A percentile compares a stretch with the other conserved stretches of the same genome.
Evolutionary conservation across 2,888 invertebrate genomes (phyloP).

Genomic region (Drosophila borborema): DNA sequence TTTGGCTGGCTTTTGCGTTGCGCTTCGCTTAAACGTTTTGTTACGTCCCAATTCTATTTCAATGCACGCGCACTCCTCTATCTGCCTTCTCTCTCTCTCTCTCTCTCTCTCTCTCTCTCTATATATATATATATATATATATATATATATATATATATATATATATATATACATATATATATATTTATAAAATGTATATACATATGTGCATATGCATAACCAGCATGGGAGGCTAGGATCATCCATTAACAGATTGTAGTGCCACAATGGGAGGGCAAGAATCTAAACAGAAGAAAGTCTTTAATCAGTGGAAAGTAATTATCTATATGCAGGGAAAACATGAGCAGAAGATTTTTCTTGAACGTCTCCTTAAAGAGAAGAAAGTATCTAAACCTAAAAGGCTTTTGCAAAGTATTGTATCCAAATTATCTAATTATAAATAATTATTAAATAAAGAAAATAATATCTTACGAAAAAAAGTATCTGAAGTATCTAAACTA

Average conservation of each 20-base stretch:
- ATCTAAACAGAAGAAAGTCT: not conserved
- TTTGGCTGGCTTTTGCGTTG: constrained; percentile 30
- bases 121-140: constrained; percentile 5
- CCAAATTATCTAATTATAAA: no score
- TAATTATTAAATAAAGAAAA: no score
- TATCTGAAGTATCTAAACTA: no score
- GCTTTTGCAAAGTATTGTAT: no score
- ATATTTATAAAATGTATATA: not conserved
- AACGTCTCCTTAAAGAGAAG: not conserved
- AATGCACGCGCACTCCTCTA: constrained; percentile 28
- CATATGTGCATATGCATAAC: not conserved
- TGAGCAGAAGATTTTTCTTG: no score
- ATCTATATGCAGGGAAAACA: not conserved
- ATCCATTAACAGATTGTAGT: not conserved
- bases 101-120: no score
- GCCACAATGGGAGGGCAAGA: no score
- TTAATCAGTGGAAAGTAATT: no score
- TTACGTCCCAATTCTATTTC: constrained; percentile 15
- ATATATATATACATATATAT: constrained; percentile 5
- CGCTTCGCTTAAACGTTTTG: constrained; percentile 41
- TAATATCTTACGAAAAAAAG: no score
- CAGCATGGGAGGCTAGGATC: constrained; percentile 15
- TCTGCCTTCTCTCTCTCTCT: not conserved
- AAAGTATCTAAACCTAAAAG: not conserved
- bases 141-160: not conserved